These are phyloP conservation scores for Trichoplusia ni DNA, from an alignment of 1,140 invertebrate species.

Conservation along the genomic window DNA sequence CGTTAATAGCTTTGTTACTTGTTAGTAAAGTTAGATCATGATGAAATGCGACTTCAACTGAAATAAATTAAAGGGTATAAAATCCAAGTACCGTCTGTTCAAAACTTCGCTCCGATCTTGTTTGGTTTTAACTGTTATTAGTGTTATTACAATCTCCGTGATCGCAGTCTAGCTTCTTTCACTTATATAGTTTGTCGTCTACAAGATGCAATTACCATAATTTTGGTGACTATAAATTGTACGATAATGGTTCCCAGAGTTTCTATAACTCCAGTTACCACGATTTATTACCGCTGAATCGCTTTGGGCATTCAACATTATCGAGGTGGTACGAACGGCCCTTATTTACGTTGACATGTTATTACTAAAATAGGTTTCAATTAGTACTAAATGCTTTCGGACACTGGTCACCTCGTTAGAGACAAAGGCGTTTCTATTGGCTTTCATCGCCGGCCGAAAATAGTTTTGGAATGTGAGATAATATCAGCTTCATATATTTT, in stretches of 20 bases:
- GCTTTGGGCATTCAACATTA: slow-evolving; percentile 23
- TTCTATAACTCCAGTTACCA: slow-evolving; percentile 19
- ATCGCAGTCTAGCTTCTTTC: not conserved
- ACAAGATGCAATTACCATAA: slow-evolving; percentile 24
- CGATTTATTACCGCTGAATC: slow-evolving; percentile 26
- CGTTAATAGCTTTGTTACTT: too few species aligned
- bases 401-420: slow-evolving; percentile 4
- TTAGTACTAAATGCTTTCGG: slow-evolving; percentile 16
- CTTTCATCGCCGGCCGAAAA: not conserved
- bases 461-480: not conserved
- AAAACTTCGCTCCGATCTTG: too few species aligned
- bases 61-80: too few species aligned
- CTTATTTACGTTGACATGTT: slow-evolving; percentile 22
- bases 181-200: slow-evolving; percentile 3
- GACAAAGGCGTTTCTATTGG: slow-evolving; percentile 1
- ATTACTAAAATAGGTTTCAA: slow-evolving; percentile 27
- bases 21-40: too few species aligned
- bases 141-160: too few species aligned
- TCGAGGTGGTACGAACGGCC: slow-evolving; percentile 8
- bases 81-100: too few species aligned
- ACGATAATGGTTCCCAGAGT: slow-evolving; percentile 19
- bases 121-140: too few species aligned
- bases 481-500: too few species aligned
- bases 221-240: slow-evolving; percentile 21
- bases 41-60: too few species aligned